Conservation (phyloP, 2,797 vertebrate species). For the Nyctibius grandis region DNA sequence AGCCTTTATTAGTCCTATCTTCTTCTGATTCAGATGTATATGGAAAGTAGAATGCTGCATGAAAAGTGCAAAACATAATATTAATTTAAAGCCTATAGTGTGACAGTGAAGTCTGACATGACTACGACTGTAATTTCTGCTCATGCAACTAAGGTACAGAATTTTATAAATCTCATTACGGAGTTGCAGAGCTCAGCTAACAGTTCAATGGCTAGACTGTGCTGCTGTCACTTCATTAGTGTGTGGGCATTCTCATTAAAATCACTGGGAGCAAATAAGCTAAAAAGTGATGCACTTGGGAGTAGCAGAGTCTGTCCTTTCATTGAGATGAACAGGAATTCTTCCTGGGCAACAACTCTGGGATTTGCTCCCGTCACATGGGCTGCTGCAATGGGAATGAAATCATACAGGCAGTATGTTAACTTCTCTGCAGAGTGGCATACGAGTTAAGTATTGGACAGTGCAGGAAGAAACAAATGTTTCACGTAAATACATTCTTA, state of each 20-base stretch:
- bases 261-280: neutral
- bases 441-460: neutral
- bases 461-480: neutral
- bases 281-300: neutral
- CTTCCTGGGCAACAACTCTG: neutral
- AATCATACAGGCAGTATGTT: neutral
- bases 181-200: neutral
- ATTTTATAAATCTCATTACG: neutral
- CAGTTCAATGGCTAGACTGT: neutral
- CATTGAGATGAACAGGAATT: neutral
- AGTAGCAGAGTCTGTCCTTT: neutral
- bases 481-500: accelerated
- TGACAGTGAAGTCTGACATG: neutral
- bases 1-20: neutral
- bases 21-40: neutral
- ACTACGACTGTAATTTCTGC: neutral
- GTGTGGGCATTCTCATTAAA: neutral
- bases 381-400: neutral
- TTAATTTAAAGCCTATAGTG: neutral
- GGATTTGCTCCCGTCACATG: neutral
- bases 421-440: neutral
- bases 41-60: neutral
- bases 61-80: neutral
- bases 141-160: neutral
- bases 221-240: neutral